A percentile compares a stretch with the other conserved stretches of the same genome.
Conservation (phyloP, 2,888 invertebrate genomes). For the Taphrorychus bicolor region DNA sequence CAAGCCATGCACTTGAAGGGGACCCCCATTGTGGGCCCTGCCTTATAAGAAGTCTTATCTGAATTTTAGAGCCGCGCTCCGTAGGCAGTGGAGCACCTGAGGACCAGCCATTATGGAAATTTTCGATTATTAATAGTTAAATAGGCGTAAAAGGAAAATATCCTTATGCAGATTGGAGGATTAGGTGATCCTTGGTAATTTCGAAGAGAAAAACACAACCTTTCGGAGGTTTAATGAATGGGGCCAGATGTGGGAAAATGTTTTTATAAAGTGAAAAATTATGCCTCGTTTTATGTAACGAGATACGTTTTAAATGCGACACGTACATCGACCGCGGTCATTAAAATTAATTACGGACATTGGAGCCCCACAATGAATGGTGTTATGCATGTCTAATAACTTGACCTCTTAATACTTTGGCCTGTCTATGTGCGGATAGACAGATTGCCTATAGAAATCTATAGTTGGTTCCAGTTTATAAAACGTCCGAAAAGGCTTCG, state of each 20-base stretch:
- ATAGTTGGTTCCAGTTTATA: too few relatives aligned
- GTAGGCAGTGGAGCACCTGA: constrained; percentile 35
- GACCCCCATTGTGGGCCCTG: constrained; percentile 30
- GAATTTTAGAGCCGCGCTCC: constrained; percentile 33
- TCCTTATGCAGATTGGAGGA: constrained; percentile 31
- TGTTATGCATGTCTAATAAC: not conserved
- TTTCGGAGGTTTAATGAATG: not conserved
- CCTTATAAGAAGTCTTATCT: constrained; percentile 36
- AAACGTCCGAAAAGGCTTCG: too few relatives aligned
- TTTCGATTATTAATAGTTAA: constrained; percentile 40
- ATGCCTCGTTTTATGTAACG: not conserved
- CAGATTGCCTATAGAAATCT: too few relatives aligned
- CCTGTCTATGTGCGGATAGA: not conserved
- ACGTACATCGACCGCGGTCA: too few relatives aligned
- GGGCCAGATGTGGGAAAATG: constrained; percentile 3
- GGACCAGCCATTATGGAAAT: constrained; percentile 39
- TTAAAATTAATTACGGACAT: not conserved
- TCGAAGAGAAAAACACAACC: not conserved
- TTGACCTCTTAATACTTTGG: not conserved
- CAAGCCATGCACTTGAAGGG: constrained; percentile 28
- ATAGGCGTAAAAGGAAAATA: constrained; percentile 36
- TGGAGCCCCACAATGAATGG: not conserved
- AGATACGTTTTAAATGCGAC: too few relatives aligned
- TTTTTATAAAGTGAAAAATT: constrained; percentile 11
- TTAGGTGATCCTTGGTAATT: constrained; percentile 32